Conservation (phyloP, 2,113 vertebrate genomes). For the Apeltes quadracus region DNA sequence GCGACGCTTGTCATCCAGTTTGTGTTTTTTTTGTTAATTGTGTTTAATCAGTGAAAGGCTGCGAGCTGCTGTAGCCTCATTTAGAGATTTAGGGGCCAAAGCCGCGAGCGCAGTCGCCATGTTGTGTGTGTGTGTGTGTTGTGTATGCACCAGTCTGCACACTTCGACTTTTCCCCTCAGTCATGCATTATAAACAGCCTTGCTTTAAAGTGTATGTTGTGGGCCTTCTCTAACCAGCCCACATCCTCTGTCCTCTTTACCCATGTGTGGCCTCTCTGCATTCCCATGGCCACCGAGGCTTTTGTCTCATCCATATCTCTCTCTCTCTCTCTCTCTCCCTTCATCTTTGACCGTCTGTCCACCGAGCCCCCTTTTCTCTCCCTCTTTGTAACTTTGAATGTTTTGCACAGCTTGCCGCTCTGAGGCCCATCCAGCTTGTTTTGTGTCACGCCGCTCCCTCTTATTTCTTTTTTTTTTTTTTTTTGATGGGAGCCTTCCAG, state of each 20-base stretch:
- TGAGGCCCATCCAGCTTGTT: slow-evolving; percentile 76
- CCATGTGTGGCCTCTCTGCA: slow-evolving; percentile 43
- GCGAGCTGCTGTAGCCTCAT: slow-evolving; percentile 51
- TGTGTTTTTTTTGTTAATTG: slow-evolving; percentile 66
- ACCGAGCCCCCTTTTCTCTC: slow-evolving; percentile 36
- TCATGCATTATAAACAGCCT: slow-evolving; percentile 50
- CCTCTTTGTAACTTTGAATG: slow-evolving; percentile 66
- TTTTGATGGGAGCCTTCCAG: slow-evolving; percentile 77
- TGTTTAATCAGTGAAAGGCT: slow-evolving; percentile 66
- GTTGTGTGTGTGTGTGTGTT: slow-evolving; percentile 26
- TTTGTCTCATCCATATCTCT: slow-evolving; percentile 50
- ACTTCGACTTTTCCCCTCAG: slow-evolving; percentile 31
- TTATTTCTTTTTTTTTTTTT: slow-evolving; percentile 15
- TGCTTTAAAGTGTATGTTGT: slow-evolving; percentile 55
- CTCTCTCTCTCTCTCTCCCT: slow-evolving; percentile 23
- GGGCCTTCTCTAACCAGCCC: slow-evolving; percentile 41
- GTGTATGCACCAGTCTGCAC: background rate
- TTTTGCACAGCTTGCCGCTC: slow-evolving; percentile 73
- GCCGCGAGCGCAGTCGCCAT: slow-evolving; percentile 4
- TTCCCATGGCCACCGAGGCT: slow-evolving; percentile 56
- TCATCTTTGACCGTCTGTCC: slow-evolving; percentile 35
- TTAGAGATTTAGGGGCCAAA: slow-evolving; percentile 46
- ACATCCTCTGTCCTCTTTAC: slow-evolving; percentile 47
- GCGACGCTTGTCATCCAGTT: slow-evolving; percentile 44
- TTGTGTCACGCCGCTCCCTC: slow-evolving; percentile 72